Base-by-base conservation (phyloP, 2,888 invertebrate genomes). In the Platycheirus albimanus region DNA sequence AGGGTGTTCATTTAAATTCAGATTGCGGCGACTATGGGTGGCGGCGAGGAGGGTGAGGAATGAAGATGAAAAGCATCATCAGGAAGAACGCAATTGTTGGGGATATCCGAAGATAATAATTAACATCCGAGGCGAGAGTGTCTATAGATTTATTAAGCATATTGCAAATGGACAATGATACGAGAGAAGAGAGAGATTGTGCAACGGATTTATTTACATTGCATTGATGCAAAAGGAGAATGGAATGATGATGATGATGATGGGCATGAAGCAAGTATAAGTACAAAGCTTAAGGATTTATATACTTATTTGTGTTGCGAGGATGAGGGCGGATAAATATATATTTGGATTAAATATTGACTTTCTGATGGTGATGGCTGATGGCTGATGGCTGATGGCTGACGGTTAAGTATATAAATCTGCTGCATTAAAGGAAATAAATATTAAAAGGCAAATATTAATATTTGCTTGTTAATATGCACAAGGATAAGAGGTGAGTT, bases 41-140 rank as follows among this genome's bases (percentile, higher is more conserved):
- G 6, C 1, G 47, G 51, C 2, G 36, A 3, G 1, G 36, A 45
- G 58, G 36, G 24, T 4, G 56, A 24, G 56, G n/a, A 3, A 33
- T 33, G 30, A 33, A 28, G 3, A n/a, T n/a, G n/a, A n/a, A n/a
- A 30, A 17, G 24, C 30, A 58, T 24, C 20, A 28, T 17, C 64
- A 41, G 45, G 52, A 56, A 49, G 70, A 54, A 76, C 45, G 61
- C 49, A 61, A 71, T 67, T 71, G 71, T 67, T 81, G 70, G 54
- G 77, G 63, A 83, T 78, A 72, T 63, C 67, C 51, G 69, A 78
- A 83, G 83, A 83, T 78, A 78, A 78, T 83, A 74, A 83, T 78
- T 74, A 83, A 78, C 78, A 83, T 51, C 63, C 61, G 72, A 58
- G 41, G 33, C 49, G 51, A 33, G 52, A 66, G 75, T 75, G 75